Conservation (phyloP, 2,113 vertebrate genomes). For the Atlantisia rogersi region DNA sequence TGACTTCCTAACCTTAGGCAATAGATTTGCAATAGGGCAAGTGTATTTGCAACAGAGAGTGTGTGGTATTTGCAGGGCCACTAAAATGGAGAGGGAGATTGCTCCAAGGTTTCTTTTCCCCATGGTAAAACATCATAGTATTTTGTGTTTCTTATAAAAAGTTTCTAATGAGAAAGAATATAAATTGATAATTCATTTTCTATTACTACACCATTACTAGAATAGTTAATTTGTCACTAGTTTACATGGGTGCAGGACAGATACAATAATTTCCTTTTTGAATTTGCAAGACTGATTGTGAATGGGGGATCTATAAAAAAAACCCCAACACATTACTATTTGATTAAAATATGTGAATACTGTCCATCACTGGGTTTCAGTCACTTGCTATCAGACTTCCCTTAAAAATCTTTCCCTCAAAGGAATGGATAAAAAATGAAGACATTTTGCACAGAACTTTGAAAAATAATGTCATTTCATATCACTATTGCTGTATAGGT, state of each 20-base stretch:
- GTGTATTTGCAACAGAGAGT: neutral
- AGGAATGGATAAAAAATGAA: neutral
- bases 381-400: constrained; percentile 28
- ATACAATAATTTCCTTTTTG: neutral
- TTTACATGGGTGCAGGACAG: neutral
- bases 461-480: constrained; percentile 2
- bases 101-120: neutral
- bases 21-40: neutral
- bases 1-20: neutral
- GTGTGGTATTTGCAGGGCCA: neutral
- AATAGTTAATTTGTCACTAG: neutral
- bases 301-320: neutral
- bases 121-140: neutral
- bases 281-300: neutral
- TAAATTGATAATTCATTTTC: neutral
- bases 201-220: neutral
- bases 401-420: neutral
- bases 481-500: neutral
- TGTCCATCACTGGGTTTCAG: neutral
- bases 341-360: neutral
- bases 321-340: neutral
- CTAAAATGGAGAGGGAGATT: neutral
- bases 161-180: neutral
- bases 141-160: neutral
- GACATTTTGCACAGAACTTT: neutral